Conservation (phyloP, 2,113 vertebrate genomes). For the Malurus cyaneus region DNA sequence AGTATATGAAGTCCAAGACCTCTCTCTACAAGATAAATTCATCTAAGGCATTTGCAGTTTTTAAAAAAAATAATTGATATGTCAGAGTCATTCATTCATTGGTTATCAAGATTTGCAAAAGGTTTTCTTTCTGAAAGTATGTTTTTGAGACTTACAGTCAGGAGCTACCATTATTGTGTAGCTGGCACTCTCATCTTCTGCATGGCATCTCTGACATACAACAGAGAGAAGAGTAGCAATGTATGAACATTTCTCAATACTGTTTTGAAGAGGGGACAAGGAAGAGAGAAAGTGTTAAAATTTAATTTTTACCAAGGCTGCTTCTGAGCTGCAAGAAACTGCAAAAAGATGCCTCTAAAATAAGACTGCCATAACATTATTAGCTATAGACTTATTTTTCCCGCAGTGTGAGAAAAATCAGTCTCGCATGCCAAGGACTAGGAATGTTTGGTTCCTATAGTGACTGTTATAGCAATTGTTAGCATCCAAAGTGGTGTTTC, state of each 20-base stretch:
- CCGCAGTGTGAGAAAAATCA: slow-evolving; percentile 20
- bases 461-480: not conserved
- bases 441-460: slow-evolving; percentile 54
- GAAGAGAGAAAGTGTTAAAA: slow-evolving; percentile 15
- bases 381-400: not conserved
- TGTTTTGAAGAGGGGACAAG: not conserved
- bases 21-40: not conserved
- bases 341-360: slow-evolving; percentile 28
- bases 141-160: not conserved
- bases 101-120: not conserved
- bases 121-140: not conserved
- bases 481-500: not conserved
- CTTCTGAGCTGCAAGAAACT: not conserved
- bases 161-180: not conserved
- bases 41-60: not conserved
- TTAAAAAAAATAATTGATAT: not conserved
- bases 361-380: slow-evolving; percentile 22
- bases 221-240: not conserved
- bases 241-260: not conserved
- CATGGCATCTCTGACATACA: not conserved
- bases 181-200: not conserved
- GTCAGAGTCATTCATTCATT: not conserved
- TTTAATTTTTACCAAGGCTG: not conserved
- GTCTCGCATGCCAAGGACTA: slow-evolving; percentile 1
- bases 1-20: not conserved